Conservation (phyloP, 2,797 vertebrate genomes). For the Lacerta agilis region DNA sequence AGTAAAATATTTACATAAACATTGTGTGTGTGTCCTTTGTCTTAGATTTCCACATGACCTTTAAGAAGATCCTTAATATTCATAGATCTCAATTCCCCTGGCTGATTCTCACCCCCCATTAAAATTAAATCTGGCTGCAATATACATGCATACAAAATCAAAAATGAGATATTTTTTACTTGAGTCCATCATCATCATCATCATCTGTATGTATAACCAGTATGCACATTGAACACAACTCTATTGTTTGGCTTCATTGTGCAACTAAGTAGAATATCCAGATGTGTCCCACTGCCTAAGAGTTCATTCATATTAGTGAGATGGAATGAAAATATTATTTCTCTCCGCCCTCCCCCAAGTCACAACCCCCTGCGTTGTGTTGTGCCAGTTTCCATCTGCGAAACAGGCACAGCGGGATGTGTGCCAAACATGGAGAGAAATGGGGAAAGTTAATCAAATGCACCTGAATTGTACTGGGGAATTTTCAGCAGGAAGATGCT, state of each 20-base stretch:
- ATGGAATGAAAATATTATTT: slow-evolving; percentile 7
- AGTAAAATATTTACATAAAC: neutral
- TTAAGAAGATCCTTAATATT: neutral
- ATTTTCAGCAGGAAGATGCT: neutral
- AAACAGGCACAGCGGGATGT: neutral
- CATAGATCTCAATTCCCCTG: neutral
- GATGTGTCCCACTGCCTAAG: neutral
- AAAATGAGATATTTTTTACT: neutral
- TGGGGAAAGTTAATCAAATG: neutral
- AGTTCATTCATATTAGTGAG: neutral
- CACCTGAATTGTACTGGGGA: neutral
- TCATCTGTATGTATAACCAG: neutral
- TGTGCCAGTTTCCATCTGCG: neutral
- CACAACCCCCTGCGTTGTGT: neutral
- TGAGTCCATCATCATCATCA: too few species aligned
- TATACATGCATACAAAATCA: neutral
- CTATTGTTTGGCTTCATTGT: neutral
- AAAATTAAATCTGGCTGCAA: slow-evolving; percentile 6
- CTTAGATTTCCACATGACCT: neutral
- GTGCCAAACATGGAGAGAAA: too few species aligned
- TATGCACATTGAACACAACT: neutral
- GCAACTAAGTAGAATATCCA: neutral
- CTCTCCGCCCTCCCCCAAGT: neutral
- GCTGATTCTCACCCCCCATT: neutral
- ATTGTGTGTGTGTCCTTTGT: neutral